phyloP scores from a whole-genome alignment of 2,797 vertebrate species.

The Tokudaia muenninki region DNA sequence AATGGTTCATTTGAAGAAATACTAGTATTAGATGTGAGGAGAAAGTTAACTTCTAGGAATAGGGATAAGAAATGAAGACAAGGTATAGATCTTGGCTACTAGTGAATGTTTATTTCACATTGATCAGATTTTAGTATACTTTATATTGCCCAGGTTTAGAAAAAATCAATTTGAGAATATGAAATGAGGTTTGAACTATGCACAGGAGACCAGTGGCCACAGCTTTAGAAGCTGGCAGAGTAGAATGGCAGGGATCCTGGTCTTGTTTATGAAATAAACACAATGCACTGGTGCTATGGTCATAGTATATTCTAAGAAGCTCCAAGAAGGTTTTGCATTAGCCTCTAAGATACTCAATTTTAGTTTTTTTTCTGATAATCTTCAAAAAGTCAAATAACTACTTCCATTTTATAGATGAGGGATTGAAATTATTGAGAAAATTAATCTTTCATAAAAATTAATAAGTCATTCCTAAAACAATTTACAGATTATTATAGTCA shows the following conservation, averaged over 20 bases:
- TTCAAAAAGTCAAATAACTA: not conserved
- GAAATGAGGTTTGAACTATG: not conserved
- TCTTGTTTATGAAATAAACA: not conserved
- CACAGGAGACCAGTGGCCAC: not conserved
- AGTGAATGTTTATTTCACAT: not conserved
- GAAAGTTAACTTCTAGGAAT: not conserved
- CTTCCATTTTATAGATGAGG: not conserved
- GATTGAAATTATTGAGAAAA: not conserved
- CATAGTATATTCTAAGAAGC: not conserved
- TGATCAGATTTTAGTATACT: conserved; percentile 25
- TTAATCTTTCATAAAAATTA: not conserved
- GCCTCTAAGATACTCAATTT: not conserved
- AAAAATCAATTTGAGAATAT: not conserved
- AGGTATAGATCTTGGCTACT: not conserved
- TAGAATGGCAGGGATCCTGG: not conserved
- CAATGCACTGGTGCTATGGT: not conserved
- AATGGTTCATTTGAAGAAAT: not conserved
- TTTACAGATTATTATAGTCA: not conserved
- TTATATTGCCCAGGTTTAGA: not conserved
- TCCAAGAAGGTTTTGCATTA: not conserved
- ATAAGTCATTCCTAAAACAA: not conserved
- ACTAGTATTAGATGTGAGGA: not conserved
- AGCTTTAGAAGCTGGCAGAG: not conserved
- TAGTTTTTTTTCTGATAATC: not conserved
- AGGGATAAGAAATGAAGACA: not conserved